phyloP scores from a whole-genome alignment of 1,140 invertebrate species.

The Brachionus koreanus region DNA sequence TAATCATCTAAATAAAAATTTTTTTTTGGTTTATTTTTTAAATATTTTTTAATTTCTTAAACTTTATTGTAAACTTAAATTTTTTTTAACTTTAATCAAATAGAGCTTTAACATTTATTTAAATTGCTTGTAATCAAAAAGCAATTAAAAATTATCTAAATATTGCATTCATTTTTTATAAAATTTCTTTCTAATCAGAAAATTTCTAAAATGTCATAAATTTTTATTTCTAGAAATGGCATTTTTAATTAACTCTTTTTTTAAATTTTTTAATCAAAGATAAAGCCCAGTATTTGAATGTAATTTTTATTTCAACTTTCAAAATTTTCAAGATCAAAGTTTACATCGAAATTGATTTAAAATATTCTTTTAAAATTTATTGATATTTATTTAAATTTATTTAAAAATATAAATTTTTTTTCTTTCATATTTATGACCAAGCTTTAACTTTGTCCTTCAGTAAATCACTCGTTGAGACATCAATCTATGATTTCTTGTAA shows the following conservation, averaged over 20 bases:
- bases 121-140: background rate
- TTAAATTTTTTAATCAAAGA: background rate
- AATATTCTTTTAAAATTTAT: no score
- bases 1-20: background rate
- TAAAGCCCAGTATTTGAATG: no score
- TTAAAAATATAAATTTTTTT: no score
- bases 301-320: no score
- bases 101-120: background rate
- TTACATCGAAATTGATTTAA: no score
- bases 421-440: no score
- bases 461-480: no score
- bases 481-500: no score
- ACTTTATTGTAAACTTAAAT: background rate
- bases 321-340: no score
- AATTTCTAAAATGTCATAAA: background rate
- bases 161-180: background rate
- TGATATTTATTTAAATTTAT: no score
- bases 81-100: background rate
- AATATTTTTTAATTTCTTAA: background rate
- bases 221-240: conserved; percentile 1
- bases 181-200: background rate
- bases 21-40: no score
- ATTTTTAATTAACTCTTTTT: background rate
- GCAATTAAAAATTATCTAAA: background rate
- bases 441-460: no score